phyloP scores from a whole-genome alignment of 2,113 vertebrate genomes.

The Stercorarius parasiticus region DNA sequence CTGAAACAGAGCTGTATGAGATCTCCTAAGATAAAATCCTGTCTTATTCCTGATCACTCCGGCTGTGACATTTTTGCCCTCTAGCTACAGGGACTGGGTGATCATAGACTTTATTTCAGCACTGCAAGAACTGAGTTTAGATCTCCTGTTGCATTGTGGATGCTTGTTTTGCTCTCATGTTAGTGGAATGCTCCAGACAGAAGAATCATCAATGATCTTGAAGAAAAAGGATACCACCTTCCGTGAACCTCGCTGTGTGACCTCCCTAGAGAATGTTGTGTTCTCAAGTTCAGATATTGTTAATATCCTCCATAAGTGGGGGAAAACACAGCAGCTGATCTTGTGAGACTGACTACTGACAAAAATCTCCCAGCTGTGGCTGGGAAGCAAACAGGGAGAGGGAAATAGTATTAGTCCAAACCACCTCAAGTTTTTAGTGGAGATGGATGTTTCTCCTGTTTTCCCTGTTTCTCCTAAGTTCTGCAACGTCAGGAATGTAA shows the following conservation, averaged over 20 bases:
- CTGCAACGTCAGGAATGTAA: not conserved
- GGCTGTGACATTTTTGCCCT: constrained; percentile 23
- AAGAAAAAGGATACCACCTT: not conserved
- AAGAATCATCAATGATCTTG: not conserved
- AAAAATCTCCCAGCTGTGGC: not conserved
- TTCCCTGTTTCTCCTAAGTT: not conserved
- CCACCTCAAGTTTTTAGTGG: not conserved
- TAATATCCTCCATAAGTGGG: not conserved
- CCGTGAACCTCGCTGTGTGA: not conserved
- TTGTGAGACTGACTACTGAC: not conserved
- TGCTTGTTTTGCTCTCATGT: not conserved
- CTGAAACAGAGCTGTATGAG: not conserved
- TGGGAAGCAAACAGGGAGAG: not conserved
- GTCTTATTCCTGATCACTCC: not conserved
- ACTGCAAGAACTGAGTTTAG: not conserved
- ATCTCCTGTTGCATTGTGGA: not conserved
- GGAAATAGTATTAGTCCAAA: not conserved
- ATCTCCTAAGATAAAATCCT: not conserved
- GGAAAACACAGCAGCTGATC: not conserved
- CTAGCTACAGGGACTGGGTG: not conserved
- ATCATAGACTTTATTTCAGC: not conserved
- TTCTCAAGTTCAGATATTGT: not conserved
- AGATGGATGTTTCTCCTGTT: not conserved
- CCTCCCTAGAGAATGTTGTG: not conserved
- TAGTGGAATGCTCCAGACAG: not conserved